Evolutionary conservation across 2,888 invertebrate species (phyloP), one percentile per base, ranked within the genome.

Genomic region (Diaperis boleti): DNA sequence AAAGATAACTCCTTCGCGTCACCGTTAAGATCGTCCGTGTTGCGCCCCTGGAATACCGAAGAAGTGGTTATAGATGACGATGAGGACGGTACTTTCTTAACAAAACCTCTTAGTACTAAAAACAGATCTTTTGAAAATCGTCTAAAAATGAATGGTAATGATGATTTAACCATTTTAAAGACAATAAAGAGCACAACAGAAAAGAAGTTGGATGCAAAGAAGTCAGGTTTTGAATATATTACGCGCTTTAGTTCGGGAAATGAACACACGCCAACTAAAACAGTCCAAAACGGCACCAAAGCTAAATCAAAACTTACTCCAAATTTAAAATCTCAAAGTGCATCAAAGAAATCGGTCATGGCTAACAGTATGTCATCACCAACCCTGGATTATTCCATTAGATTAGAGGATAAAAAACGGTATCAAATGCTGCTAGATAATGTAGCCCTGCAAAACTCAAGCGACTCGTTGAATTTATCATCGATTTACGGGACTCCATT

Each of bases 371-470:
- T 47, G 15, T 31, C 13, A 29, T 57, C 41, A 11, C 54, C 73
- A 1, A 82, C 82, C 49, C 72, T 85, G 31, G 81, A 84, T 22
- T 84, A 85, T 75, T 83, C 85, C 55, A 85, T 85, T 67, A 83
- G 86, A 75, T 79, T 87, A 72, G 85, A 86, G 69, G 86, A 87
- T 66, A 87, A 86, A 72, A 81, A 79, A 70, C 83, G 82, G 71
- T 87, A 87, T 69, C 83, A 83, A 69, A 84, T 86, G 74, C 73
- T 87, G 35, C 82, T 88, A 29, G 82, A 80, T 47, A 79, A 80
- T 70, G 82, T 83, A 3, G 75, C 39, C 8, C 11, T 35, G 15
- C 37, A 45, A 4, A 54, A 44, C 50, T 39, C 72, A 17, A 49
- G 66, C 10, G 11, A n/a, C 47, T 62, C 64, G 55, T 56, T 69